phyloP scores from a whole-genome alignment of 2,797 vertebrate species.

The Periparus ater region DNA sequence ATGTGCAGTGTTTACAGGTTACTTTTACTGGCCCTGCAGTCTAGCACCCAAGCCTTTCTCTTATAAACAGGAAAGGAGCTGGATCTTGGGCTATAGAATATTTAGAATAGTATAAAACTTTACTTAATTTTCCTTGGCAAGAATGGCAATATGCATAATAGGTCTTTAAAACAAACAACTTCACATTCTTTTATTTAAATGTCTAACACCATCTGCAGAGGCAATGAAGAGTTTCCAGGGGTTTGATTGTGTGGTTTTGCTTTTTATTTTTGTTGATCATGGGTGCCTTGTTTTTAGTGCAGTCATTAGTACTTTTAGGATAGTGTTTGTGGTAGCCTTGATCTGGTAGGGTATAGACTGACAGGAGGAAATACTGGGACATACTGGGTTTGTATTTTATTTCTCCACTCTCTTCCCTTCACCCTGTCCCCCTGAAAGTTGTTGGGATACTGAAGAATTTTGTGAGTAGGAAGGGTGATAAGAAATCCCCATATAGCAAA shows the following conservation, averaged over 20 bases:
- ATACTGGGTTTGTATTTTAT: neutral
- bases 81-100: neutral
- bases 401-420: neutral
- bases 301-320: neutral
- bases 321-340: neutral
- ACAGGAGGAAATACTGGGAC: neutral
- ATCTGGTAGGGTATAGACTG: neutral
- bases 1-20: neutral
- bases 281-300: neutral
- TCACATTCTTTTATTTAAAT: neutral
- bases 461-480: neutral
- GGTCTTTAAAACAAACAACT: neutral
- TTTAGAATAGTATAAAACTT: neutral
- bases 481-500: neutral
- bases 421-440: accelerated
- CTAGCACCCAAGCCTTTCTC: neutral
- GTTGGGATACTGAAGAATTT: neutral
- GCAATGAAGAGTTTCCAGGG: neutral
- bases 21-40: neutral
- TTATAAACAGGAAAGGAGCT: neutral
- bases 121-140: neutral
- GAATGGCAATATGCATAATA: neutral
- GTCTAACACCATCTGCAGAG: neutral
- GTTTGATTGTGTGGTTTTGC: neutral
- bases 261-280: neutral